Evolutionary conservation across 64 coral and sea anemone genomes (phyloP).

Genomic region (Astreopora myriophthalma): DNA sequence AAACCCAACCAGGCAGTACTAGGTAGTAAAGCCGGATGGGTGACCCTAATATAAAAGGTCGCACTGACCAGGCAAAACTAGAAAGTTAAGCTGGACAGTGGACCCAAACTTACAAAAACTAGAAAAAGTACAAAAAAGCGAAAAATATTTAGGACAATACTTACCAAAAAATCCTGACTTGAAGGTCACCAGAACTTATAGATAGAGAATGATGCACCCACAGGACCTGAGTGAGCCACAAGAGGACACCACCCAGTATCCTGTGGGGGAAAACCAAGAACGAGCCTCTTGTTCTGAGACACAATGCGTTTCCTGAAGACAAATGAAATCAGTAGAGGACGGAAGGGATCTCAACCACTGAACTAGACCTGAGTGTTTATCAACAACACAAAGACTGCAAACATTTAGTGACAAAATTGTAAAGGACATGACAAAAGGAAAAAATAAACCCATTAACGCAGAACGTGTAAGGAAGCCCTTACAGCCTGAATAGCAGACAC

Average conservation of each 20-base stretch:
- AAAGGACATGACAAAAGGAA: too few species aligned
- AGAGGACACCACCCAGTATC: neutral
- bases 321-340: neutral
- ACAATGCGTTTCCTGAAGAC: neutral
- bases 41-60: neutral
- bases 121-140: neutral
- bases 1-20: neutral
- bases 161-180: neutral
- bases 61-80: neutral
- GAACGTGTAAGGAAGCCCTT: too few species aligned
- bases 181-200: neutral
- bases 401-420: too few species aligned
- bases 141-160: neutral
- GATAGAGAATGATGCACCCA: constrained; percentile 4
- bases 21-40: neutral
- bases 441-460: too few species aligned
- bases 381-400: too few species aligned
- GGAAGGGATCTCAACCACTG: too few species aligned
- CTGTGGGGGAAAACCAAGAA: constrained; percentile 24
- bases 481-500: too few species aligned
- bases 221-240: neutral
- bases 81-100: neutral
- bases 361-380: too few species aligned
- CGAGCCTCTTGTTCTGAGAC: neutral
- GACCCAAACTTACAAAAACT: neutral